phyloP scores from a whole-genome alignment of 1,140 invertebrate genomes.

The Lepidostoma basale region DNA sequence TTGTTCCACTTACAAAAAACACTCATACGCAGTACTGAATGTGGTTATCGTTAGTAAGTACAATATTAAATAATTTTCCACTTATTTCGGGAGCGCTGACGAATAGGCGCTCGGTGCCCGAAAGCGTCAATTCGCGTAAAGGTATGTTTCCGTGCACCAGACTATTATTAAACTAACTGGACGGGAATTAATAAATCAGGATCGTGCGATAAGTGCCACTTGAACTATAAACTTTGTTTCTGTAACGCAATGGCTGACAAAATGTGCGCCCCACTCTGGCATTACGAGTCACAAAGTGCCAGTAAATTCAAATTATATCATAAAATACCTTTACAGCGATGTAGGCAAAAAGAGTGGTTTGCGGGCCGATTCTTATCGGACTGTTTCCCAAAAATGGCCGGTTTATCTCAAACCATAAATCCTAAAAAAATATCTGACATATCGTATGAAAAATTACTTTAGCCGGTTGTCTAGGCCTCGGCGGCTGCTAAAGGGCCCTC shows the following conservation, averaged over 20 bases:
- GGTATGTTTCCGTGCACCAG: too few relatives aligned
- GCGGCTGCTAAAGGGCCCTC: neutral
- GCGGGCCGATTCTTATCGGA: conserved; percentile 41
- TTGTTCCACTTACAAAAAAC: too few relatives aligned
- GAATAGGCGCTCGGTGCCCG: too few relatives aligned
- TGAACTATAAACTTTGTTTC: conserved; percentile 7
- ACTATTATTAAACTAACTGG: too few relatives aligned
- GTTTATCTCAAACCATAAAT: conserved; percentile 43
- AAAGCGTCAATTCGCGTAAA: too few relatives aligned
- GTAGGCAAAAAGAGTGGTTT: conserved; percentile 40
- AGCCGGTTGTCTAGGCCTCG: conserved; percentile 22
- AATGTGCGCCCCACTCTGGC: conserved; percentile 1
- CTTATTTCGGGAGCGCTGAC: too few relatives aligned
- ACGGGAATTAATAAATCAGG: conserved; percentile 24
- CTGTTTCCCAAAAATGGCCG: conserved; percentile 34
- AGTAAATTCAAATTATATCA: conserved; percentile 40
- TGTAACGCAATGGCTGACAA: conserved; percentile 32
- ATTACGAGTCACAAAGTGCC: conserved; percentile 32
- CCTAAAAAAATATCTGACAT: conserved; percentile 41
- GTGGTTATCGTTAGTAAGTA: too few relatives aligned
- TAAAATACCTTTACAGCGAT: conserved; percentile 38
- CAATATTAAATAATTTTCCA: too few relatives aligned
- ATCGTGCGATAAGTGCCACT: conserved; percentile 26
- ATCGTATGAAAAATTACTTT: conserved; percentile 43
- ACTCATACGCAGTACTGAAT: too few relatives aligned